Evolutionary conservation across 1,140 invertebrate species (phyloP).

Genomic region (Brachionus koreanus): DNA sequence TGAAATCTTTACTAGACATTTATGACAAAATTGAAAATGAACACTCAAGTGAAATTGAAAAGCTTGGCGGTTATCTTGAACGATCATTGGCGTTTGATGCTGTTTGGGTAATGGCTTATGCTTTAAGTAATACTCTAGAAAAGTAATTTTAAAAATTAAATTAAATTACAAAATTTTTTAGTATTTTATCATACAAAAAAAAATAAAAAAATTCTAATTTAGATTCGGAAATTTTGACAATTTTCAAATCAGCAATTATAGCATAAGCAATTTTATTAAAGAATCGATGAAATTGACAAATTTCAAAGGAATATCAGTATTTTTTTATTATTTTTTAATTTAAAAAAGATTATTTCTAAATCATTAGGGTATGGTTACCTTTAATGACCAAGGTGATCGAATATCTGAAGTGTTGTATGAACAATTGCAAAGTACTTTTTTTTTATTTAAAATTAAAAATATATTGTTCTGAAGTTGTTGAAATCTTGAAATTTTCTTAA

Average conservation of each 20-base stretch:
- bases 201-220: background rate
- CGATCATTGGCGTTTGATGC: slow-evolving; percentile 97
- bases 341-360: background rate
- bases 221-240: slow-evolving; percentile 67
- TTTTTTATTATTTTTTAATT: slow-evolving; percentile 52
- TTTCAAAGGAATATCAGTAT: slow-evolving; percentile 93
- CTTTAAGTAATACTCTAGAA: slow-evolving; percentile 80
- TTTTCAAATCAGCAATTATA: slow-evolving; percentile 93
- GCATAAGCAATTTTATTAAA: slow-evolving; percentile 90
- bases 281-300: slow-evolving; percentile 93
- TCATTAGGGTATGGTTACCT: slow-evolving; percentile 79
- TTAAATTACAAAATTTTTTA: background rate
- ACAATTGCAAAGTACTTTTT: slow-evolving; percentile 69
- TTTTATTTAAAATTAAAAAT: too few relatives aligned
- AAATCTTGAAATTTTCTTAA: background rate
- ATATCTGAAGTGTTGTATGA: slow-evolving; percentile 98
- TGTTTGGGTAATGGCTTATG: slow-evolving; percentile 92
- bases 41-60: slow-evolving; percentile 48
- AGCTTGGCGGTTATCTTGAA: slow-evolving; percentile 79
- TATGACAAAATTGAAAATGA: slow-evolving; percentile 37
- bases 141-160: slow-evolving; percentile 40
- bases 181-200: too few relatives aligned
- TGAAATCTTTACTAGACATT: slow-evolving; percentile 44
- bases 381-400: slow-evolving; percentile 90
- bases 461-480: too few relatives aligned